These are phyloP conservation scores for Reticulitermes lucifugus DNA, from an alignment of 2,888 invertebrate species.

Conservation along the genomic window DNA sequence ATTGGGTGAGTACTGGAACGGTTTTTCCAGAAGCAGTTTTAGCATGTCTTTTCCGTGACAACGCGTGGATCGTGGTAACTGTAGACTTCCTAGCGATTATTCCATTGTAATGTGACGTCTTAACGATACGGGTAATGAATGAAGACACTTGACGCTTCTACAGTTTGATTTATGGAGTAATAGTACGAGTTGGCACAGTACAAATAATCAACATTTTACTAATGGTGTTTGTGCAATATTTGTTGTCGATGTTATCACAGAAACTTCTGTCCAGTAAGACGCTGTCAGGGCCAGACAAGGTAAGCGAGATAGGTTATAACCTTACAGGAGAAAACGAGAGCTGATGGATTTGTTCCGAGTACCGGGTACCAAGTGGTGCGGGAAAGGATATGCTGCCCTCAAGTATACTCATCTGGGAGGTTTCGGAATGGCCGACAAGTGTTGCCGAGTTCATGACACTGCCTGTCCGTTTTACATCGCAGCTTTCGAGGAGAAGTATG, in stretches of 20 bases:
- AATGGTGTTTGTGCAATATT: not conserved
- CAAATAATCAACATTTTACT: too few species aligned
- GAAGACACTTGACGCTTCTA: too few species aligned
- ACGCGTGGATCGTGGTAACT: too few species aligned
- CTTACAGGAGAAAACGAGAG: constrained; percentile 65
- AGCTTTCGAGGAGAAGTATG: constrained; percentile 85
- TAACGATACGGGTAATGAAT: too few species aligned
- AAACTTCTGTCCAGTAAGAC: not conserved
- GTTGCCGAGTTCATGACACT: constrained; percentile 85
- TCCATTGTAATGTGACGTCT: too few species aligned
- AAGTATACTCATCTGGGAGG: constrained; percentile 87
- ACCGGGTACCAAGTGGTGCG: constrained; percentile 95
- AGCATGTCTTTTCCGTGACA: too few species aligned
- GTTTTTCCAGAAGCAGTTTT: too few species aligned
- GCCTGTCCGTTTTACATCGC: constrained; percentile 88
- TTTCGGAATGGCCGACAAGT: constrained; percentile 84
- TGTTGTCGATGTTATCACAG: not conserved
- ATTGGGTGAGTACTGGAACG: too few species aligned
- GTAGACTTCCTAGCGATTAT: too few species aligned
- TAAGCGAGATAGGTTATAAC: constrained; percentile 59
- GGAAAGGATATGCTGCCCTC: constrained; percentile 85
- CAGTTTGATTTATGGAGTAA: too few species aligned
- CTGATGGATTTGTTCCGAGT: constrained; percentile 79
- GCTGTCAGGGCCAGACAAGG: constrained; percentile 6
- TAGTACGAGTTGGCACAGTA: too few species aligned